Conservation (phyloP, 2,888 invertebrate species). For the Volucella bombylans region DNA sequence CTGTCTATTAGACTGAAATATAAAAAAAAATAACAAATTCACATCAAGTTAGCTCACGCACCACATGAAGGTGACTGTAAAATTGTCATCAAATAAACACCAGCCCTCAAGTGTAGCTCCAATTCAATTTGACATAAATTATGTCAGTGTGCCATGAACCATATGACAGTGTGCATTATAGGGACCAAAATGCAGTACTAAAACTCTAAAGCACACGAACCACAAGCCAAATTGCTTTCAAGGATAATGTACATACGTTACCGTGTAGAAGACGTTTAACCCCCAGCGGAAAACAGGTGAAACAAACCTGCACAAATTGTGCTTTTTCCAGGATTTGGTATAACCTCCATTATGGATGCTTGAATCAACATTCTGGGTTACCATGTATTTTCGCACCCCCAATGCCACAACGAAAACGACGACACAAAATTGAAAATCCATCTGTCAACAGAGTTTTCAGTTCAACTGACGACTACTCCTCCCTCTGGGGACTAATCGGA, state of each 20-base stretch:
- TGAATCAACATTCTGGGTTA: constrained; percentile 19
- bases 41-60: too few species aligned
- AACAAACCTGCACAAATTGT: constrained; percentile 13
- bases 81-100: background rate
- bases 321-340: background rate
- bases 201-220: background rate
- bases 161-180: constrained; percentile 10
- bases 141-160: background rate
- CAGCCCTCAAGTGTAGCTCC: background rate
- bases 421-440: constrained; percentile 29
- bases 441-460: constrained; percentile 5
- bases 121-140: constrained; percentile 12
- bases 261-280: background rate
- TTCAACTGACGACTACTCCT: background rate
- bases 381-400: background rate
- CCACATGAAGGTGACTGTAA: too few species aligned
- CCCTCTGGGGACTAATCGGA: constrained; percentile 2
- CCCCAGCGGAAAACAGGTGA: constrained; percentile 25
- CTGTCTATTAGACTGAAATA: too few species aligned
- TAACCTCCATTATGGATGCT: constrained; percentile 11
- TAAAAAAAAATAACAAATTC: too few species aligned
- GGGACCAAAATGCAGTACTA: constrained; percentile 8
- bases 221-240: constrained; percentile 39
- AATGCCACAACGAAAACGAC: background rate
- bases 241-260: background rate